Conservation (phyloP, 2,113 vertebrate genomes). For the Ardeotis arabs region DNA sequence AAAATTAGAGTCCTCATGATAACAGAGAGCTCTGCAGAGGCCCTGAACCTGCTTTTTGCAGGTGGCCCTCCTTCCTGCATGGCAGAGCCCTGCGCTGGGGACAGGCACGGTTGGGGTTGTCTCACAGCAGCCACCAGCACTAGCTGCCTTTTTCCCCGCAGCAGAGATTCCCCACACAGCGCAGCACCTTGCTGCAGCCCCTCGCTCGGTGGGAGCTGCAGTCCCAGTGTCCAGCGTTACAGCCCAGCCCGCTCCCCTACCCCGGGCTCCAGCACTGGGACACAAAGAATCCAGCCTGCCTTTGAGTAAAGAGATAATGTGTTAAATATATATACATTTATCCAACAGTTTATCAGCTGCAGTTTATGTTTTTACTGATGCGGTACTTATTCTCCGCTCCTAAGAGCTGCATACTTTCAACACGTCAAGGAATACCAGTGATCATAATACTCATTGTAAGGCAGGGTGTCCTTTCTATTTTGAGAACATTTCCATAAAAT, state of each 20-base stretch:
- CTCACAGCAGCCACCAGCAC: background rate
- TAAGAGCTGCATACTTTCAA: background rate
- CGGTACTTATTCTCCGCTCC: background rate
- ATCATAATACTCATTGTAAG: background rate
- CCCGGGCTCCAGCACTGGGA: background rate
- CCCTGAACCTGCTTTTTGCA: background rate
- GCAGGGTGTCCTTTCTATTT: background rate
- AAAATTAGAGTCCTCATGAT: background rate
- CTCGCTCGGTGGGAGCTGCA: rapidly evolving
- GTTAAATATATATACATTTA: background rate
- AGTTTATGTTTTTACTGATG: background rate
- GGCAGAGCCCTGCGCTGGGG: background rate
- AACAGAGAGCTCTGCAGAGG: background rate
- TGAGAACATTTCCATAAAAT: background rate
- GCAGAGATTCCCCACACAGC: background rate
- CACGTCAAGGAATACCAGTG: background rate
- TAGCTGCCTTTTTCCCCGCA: background rate
- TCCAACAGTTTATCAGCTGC: background rate
- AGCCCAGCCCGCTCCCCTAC: background rate
- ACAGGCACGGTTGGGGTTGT: background rate
- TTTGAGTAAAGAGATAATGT: background rate
- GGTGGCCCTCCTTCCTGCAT: background rate
- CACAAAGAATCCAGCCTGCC: background rate
- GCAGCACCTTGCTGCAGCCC: background rate
- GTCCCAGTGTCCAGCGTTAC: rapidly evolving